Evolutionary conservation across 1,140 invertebrate species (phyloP), one percentile per base, ranked within the genome.

Genomic region (Rhopalosiphum padi): DNA sequence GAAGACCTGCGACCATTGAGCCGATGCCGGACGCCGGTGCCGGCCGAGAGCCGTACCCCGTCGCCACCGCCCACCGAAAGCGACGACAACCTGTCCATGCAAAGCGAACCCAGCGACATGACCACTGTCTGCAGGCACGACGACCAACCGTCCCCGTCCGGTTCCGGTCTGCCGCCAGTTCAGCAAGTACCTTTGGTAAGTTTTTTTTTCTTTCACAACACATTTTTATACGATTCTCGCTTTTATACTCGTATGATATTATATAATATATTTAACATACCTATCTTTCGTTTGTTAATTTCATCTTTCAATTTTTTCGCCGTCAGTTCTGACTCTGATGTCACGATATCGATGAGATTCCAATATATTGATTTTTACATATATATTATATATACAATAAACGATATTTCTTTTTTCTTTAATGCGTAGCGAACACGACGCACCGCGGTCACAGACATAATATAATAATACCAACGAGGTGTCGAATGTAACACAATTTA

Each of bases 171-270:
- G 94, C 97, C 97, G 85, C 97, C 97, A 83, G 97, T 98, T 94
- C 97, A 98, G 95, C 97, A 98, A 96, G 97, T 97, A 95, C 97
- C 97, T 95, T 96, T 98, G 96, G 97, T 98, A 95, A 97, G 96
- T 96, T 37, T 30, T 43, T 85, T 85, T 82, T 41, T 43, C 46
- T 11, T 46, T 41, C 41, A 41, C 41, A 41, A 41, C 41, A 41
- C 41, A 41, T 41, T 41, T 41, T 41, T 2, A 25, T 37, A 41
- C 41, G 15, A 15, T n/a, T n/a, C 60, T 77, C 11, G 18, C n/a
- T 21, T 68, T n/a, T n/a, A 9, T 15, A 51, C 48, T 51, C 18
- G 15, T 51, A 46, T 46, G 11, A 41, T 41, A 41, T 41, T 41
- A 3, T 41, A 41, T 41, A 41, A 41, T 41, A 46, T 46, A 46